Evolutionary conservation across 2,888 invertebrate genomes (phyloP), one percentile per base, ranked within the genome.

Genomic region (Campoplex capitator): DNA sequence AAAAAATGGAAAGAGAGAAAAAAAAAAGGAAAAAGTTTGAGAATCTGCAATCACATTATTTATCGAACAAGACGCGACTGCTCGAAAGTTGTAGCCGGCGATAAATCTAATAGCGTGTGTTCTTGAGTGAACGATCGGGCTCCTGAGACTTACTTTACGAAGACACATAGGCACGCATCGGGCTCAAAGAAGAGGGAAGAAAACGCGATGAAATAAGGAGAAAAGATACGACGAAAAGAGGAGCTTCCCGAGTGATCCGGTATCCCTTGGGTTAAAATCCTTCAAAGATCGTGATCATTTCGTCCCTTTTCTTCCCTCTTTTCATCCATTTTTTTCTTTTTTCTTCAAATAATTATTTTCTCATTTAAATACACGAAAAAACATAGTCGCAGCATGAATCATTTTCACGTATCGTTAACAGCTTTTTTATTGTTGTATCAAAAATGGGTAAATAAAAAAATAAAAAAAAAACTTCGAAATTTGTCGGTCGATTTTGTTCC

Each of bases 81-180:
- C 58, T 58, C 74, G 58, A 77, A 67, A 77, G 77, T 67, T 65
- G 51, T 51, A 51, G 51, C 65, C 28, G 51, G 32, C 76, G 48
- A 76, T 83, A 83, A 83, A 83, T 83, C 83, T 76, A 83, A 83
- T 76, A 58, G 83, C 70, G 76, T 76, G 75, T 70, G 68, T 71
- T 67, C 38, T 35, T 51, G 38, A 71, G 70, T 83, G 83, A 83
- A 68, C 13, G 76, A 83, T 83, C 76, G 45, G 32, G 16, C 83
- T 76, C 83, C 28, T 48, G 83, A 83, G 76, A 83, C 48, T 42
- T 32, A 28, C 48, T 73, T 23, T 35, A 70, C 42, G 42, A 68
- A 18, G 6, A 62, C 75, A 62, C 28, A 45, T 8, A 28, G 42
- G 51, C 3, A 32, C 28, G 58, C 28, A 23, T 32, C 0, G 23